These are phyloP conservation scores for Opisthograptis luteolata DNA, from an alignment of 2,888 invertebrate genomes.

Conservation along the genomic window DNA sequence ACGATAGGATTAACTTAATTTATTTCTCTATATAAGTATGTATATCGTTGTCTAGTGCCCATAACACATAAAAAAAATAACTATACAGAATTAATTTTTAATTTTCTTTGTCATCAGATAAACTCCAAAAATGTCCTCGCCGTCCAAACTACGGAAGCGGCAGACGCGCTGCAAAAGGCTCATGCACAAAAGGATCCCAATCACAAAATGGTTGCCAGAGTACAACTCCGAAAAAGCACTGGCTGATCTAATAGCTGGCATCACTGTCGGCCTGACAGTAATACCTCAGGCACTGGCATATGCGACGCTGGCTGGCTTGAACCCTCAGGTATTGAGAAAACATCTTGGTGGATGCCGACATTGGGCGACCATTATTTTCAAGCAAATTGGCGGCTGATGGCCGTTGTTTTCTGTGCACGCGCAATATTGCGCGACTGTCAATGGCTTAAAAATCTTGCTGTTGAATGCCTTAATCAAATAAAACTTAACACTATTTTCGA, in stretches of 20 bases:
- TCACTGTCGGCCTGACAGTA: conserved; percentile 96
- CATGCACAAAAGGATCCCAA: conserved; percentile 84
- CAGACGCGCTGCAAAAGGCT: conserved; percentile 67
- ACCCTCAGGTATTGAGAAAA: conserved; percentile 87
- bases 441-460: too few species aligned
- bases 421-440: too few species aligned
- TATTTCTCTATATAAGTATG: too few species aligned
- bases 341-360: too few species aligned
- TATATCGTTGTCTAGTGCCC: too few species aligned
- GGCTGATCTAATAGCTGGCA: conserved; percentile 94
- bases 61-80: too few species aligned
- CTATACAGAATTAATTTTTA: neutral
- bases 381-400: too few species aligned
- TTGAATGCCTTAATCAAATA: too few species aligned
- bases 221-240: conserved; percentile 91
- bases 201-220: conserved; percentile 89
- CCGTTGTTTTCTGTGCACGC: too few species aligned
- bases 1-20: too few species aligned
- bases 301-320: conserved; percentile 93
- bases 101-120: conserved; percentile 44
- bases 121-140: conserved; percentile 65
- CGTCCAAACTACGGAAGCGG: conserved; percentile 74
- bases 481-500: too few species aligned
- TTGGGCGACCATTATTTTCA: too few species aligned
- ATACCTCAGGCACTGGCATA: conserved; percentile 97